Evolutionary conservation across 2,797 vertebrate species (phyloP).

Genomic region (Falco biarmicus): DNA sequence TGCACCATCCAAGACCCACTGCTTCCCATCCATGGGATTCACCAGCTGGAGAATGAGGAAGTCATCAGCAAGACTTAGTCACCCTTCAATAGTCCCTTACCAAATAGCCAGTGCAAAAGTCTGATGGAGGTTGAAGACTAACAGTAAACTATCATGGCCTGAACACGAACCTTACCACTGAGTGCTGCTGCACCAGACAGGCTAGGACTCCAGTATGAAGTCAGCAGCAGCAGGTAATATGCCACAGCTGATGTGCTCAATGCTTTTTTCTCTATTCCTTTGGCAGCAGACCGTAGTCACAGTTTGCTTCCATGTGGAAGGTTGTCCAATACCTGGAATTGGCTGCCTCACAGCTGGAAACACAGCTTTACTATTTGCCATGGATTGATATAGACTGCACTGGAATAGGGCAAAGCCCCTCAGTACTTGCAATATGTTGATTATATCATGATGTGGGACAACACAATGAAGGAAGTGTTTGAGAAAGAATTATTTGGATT

Average conservation of each 20-base stretch:
- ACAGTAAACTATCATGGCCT: neutral
- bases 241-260: neutral
- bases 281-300: neutral
- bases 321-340: neutral
- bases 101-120: neutral
- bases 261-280: neutral
- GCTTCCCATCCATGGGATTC: neutral
- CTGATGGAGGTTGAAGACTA: neutral
- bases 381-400: neutral
- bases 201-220: accelerated
- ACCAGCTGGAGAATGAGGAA: neutral
- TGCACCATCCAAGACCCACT: neutral
- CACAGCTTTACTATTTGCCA: neutral
- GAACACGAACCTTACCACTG: neutral
- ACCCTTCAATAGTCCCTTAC: neutral
- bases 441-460: neutral
- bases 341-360: neutral
- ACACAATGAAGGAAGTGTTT: neutral
- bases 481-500: neutral
- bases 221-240: neutral
- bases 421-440: neutral
- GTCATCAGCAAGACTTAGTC: neutral
- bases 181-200: neutral
- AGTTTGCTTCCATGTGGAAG: neutral
- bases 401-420: neutral